Evolutionary conservation across 1,140 invertebrate species (phyloP), one percentile per base, ranked within the genome.

Genomic region (Caenorhabditis elegans): DNA sequence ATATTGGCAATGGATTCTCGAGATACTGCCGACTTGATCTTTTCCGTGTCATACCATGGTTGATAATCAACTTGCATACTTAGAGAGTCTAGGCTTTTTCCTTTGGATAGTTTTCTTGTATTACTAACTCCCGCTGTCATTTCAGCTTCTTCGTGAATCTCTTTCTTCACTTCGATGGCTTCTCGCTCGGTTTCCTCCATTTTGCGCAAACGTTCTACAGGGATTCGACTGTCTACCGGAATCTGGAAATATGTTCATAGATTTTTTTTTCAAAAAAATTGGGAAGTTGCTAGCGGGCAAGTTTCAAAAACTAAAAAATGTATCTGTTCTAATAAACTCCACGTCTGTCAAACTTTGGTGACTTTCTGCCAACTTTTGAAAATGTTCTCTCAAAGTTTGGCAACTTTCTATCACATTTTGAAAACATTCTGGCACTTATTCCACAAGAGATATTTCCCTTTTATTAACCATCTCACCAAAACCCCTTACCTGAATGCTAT

Each of bases 1-100:
- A 79, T 75, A 53, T 83, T 83, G 53, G 82, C 82, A 48, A 83
- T 83, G 3, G 82, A 83, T 31, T 83, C 82, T 24, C 82, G 51
- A 28, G 76, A 80, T 19, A 83, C 70, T 28, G 76, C 75, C 36
- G 80, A 43, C 19, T 55, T 36, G 51, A 83, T 83, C 31, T 83
- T 78, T 11, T 79, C 70, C 2, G 48, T 49, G 43, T 79, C 76
- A 46, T 83, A 83, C 81, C 81, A 77, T 47, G 75, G 48, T 17
- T 53, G 78, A 43, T 60, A 55, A 17, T 79, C 78, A 4, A 55
- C 19, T 34, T 60, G 51, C 34, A 79, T 46, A 24, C 51, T 78
- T 15, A 83, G 26, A 4, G 82, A 83, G 51, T 83, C 82, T 3
- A 83, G 76, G 31, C 53, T 75, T 78, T 83, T 83, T 0, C 82